Evolutionary conservation across 2,797 vertebrate species (phyloP).

Genomic region (Artibeus lituratus): DNA sequence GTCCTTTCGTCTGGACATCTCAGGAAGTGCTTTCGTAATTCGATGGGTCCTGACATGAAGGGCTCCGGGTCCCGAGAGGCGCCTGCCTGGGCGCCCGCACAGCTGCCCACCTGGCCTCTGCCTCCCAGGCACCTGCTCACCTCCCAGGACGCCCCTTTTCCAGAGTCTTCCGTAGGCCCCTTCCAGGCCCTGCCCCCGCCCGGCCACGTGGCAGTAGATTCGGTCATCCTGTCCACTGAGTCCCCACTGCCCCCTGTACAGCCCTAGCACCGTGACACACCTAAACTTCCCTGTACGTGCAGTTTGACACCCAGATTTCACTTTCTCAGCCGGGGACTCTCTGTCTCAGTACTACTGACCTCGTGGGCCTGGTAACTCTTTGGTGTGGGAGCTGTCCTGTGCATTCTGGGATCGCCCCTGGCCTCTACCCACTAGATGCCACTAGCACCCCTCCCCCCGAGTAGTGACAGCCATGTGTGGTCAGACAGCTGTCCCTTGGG

Average conservation of each 20-base stretch:
- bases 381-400: background rate
- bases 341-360: accelerated
- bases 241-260: accelerated
- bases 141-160: background rate
- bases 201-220: accelerated
- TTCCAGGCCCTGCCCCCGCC: background rate
- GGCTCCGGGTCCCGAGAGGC: background rate
- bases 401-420: background rate
- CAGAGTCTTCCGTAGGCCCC: background rate
- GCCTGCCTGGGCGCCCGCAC: background rate
- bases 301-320: background rate
- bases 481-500: background rate
- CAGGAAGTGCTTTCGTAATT: background rate
- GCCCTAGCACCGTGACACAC: accelerated
- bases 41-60: too few relatives aligned
- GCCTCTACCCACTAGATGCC: background rate
- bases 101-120: accelerated
- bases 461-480: background rate
- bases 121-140: background rate
- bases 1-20: background rate
- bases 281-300: accelerated
- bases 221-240: accelerated
- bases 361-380: background rate
- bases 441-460: too few relatives aligned
- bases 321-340: background rate